Conservation (phyloP, 2,888 invertebrate species). For the Chrysolina americana region DNA sequence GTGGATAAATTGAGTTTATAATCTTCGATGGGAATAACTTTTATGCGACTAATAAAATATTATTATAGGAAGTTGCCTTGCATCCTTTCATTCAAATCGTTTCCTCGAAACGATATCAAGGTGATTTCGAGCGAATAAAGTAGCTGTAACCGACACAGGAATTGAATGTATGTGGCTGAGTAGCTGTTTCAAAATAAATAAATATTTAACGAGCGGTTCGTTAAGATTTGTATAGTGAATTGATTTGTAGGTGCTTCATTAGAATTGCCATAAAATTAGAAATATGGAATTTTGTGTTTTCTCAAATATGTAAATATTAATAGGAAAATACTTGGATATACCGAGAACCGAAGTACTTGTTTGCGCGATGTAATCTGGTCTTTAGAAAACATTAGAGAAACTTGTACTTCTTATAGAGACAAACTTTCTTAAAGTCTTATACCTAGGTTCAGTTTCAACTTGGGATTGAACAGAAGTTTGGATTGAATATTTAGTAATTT, state of each 20-base stretch:
- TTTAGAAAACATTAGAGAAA: too few species aligned
- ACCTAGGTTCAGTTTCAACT: too few species aligned
- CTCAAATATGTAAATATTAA: not conserved
- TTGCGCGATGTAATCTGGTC: too few species aligned
- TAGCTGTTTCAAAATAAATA: not conserved
- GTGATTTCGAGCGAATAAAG: conserved; percentile 15
- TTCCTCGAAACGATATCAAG: conserved; percentile 15
- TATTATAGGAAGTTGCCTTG: conserved; percentile 7
- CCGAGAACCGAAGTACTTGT: not conserved
- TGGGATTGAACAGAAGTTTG: too few species aligned
- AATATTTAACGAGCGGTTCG: not conserved
- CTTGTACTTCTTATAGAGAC: too few species aligned
- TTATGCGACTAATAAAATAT: not conserved
- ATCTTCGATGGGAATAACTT: not conserved
- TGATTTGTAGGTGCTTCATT: too few species aligned
- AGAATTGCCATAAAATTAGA: not conserved
- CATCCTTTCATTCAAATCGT: conserved; percentile 20
- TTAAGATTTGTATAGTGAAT: not conserved
- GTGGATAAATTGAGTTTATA: conserved; percentile 5
- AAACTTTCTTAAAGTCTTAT: too few species aligned
- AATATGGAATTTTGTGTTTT: not conserved
- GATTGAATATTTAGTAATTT: too few species aligned
- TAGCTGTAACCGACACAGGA: conserved; percentile 1
- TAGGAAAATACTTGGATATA: not conserved
- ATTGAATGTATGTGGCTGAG: not conserved